Conservation (phyloP, 1,140 invertebrate species). For the Brachionus asplanchnoidis region DNA sequence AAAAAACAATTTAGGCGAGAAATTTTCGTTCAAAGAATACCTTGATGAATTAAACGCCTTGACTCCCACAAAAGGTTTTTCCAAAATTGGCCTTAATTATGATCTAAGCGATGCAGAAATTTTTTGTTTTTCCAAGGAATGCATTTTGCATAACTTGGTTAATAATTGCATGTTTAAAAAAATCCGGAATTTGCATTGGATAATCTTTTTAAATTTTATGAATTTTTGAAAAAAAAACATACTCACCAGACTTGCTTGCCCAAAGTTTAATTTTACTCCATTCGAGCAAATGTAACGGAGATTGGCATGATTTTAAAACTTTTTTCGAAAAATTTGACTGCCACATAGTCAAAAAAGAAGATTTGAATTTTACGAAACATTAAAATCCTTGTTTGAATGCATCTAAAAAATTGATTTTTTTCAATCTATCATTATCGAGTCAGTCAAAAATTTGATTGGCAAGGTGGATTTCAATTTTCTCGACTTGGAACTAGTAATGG, state of each 20-base stretch:
- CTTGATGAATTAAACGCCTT: background rate
- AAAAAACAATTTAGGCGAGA: background rate
- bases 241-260: background rate
- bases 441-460: background rate
- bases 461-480: background rate
- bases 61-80: background rate
- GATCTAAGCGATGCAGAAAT: background rate
- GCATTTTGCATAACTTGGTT: background rate
- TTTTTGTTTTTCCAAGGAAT: background rate
- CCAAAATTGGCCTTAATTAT: background rate
- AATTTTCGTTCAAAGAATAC: slow-evolving; percentile 3
- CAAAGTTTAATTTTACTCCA: slow-evolving; percentile 19
- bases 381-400: background rate
- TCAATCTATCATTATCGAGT: background rate
- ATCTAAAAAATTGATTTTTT: background rate
- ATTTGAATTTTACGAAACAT: background rate
- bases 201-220: background rate
- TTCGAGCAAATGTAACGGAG: slow-evolving; percentile 4
- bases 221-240: background rate
- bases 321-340: background rate
- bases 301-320: background rate
- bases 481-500: background rate
- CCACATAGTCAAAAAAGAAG: background rate
- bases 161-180: background rate
- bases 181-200: background rate